These are phyloP conservation scores for Drosophila hydei DNA, from an alignment of 1,140 invertebrate species.

Conservation along the genomic window DNA sequence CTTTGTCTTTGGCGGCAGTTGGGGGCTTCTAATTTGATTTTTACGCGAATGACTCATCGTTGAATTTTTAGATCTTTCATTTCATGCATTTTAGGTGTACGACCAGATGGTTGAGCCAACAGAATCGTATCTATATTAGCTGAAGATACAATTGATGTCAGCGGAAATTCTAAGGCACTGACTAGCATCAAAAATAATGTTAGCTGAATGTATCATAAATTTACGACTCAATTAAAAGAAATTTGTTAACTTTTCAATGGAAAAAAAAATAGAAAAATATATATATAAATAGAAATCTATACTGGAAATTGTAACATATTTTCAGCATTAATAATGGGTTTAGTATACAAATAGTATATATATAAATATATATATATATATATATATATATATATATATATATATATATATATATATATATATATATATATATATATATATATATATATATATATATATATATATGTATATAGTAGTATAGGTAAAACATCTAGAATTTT, in stretches of 20 bases:
- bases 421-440: too few relatives aligned
- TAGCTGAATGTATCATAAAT: not conserved
- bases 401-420: too few relatives aligned
- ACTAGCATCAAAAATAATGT: not conserved
- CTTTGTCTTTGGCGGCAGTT: not conserved
- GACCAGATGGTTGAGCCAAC: slow-evolving; percentile 60
- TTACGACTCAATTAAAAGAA: not conserved
- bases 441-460: too few relatives aligned
- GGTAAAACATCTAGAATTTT: too few relatives aligned
- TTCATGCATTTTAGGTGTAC: slow-evolving; percentile 52
- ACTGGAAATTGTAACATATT: too few relatives aligned
- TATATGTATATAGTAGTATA: too few relatives aligned
- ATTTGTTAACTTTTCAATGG: not conserved
- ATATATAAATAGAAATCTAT: too few relatives aligned
- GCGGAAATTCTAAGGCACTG: slow-evolving; percentile 53
- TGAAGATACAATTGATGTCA: slow-evolving; percentile 68
- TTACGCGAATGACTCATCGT: slow-evolving; percentile 63
- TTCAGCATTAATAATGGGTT: too few relatives aligned
- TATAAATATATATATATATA: too few relatives aligned
- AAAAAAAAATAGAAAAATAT: too few relatives aligned
- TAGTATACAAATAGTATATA: too few relatives aligned
- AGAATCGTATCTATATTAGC: slow-evolving; percentile 44
- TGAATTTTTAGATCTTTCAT: slow-evolving; percentile 77
- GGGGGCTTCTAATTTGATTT: slow-evolving; percentile 52
- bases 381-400: too few relatives aligned